Evolutionary conservation across 2,888 invertebrate species (phyloP), one percentile per base, ranked within the genome.

Genomic region (Xylophagus ater): DNA sequence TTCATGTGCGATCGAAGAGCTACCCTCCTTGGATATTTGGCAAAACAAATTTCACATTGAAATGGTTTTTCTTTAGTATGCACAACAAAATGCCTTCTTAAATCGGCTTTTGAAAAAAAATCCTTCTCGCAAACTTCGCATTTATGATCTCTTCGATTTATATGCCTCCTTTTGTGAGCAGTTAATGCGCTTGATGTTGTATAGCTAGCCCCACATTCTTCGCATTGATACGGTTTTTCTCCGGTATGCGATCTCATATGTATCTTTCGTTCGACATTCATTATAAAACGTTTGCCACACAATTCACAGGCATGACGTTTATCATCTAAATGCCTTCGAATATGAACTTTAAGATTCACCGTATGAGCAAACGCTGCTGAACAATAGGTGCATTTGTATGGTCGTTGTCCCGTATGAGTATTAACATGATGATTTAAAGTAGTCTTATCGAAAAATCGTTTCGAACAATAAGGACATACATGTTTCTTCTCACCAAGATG

Each of bases 371-470:
- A 49, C 3, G 41, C 38, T 2, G 43, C n/a, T 5, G 40, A 40
- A 29, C 49, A 50, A 7, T 39, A 34, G 10, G 41, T 36, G 32
- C 49, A 50, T 15, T 44, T 45, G 20, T 42, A 42, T 8, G 49
- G 49, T 14, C 46, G 47, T 14, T 40, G 37, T 5, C 47, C 47
- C 2, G 34, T 37, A 37, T 50, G 49, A 2, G 44, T 21, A 15
- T 46, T n/a, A 14, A 37, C 29, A 24, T 50, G 49, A 14, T 39
- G 42, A 6, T 47, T 41, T 2, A 45, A 14, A 3, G 45, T 45
- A 2, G 45, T 44, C 17, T 46, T 49, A 41, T 18, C 46, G 47
- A n/a, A 50, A 50, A 3, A n/a, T n/a, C n/a, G n/a, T n/a, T n/a
- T n/a, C n/a, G n/a, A n/a, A n/a, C n/a, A n/a, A n/a, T n/a, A n/a